A percentile compares a stretch with the other conserved stretches of the same genome.
Conservation (phyloP, 2,113 vertebrate species). For the Grantiella picta region DNA sequence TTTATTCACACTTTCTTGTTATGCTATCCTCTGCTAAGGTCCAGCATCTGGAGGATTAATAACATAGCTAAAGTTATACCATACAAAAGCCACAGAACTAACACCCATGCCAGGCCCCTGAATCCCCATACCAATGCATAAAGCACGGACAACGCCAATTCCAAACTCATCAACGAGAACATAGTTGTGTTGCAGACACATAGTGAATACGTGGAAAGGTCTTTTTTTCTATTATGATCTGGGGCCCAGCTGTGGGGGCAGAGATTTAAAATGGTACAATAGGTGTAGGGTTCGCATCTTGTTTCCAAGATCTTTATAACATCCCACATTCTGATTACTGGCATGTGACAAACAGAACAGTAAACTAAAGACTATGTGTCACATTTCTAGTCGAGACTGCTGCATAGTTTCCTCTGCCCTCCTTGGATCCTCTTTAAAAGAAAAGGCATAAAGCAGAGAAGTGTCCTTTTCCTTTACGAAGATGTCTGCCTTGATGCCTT, state of each 20-base stretch:
- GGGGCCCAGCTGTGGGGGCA: neutral
- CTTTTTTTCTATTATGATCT: conserved; percentile 16
- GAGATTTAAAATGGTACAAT: neutral
- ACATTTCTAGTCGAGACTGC: neutral
- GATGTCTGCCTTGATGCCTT: neutral
- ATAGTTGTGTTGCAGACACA: neutral
- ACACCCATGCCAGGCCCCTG: neutral
- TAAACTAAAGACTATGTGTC: neutral
- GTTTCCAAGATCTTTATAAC: neutral
- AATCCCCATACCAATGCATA: neutral
- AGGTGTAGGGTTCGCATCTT: neutral
- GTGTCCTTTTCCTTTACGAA: conserved; percentile 12
- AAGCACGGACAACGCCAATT: neutral
- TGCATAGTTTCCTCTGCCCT: neutral
- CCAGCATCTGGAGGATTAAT: neutral
- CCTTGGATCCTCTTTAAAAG: neutral
- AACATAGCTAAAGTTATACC: neutral
- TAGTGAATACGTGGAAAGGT: neutral
- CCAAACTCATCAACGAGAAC: neutral
- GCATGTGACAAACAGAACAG: neutral
- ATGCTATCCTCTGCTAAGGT: neutral
- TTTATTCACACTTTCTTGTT: neutral
- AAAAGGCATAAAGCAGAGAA: neutral
- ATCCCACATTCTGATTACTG: neutral
- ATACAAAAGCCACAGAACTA: neutral